phyloP scores from a whole-genome alignment of 1,140 invertebrate species.

The Harpegnathos saltator region DNA sequence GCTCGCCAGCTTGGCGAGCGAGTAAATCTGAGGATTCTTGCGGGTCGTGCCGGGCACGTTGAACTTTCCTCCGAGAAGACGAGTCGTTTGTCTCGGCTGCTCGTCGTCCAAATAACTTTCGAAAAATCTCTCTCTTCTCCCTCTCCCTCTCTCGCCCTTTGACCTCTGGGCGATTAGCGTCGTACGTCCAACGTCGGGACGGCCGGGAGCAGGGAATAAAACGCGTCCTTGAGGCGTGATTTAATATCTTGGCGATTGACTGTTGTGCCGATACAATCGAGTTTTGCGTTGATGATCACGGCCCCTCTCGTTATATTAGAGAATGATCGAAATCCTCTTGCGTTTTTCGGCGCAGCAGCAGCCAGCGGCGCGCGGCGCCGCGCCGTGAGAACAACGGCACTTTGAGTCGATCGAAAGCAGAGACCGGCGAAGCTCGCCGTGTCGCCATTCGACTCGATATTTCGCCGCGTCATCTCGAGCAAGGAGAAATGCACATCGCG shows the following conservation, averaged over 20 bases:
- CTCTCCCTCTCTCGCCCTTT: no score
- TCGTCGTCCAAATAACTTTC: background rate
- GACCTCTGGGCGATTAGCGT: no score
- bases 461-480: no score
- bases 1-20: constrained; percentile 52
- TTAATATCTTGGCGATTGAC: constrained; percentile 9
- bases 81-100: background rate
- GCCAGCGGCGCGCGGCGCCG: no score
- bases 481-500: no score
- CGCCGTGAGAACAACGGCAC: background rate
- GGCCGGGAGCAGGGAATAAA: no score
- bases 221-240: background rate
- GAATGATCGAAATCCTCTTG: background rate
- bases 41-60: constrained; percentile 20
- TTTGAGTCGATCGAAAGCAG: constrained; percentile 4
- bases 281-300: background rate
- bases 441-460: no score
- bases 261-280: constrained; percentile 16
- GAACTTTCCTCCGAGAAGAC: background rate
- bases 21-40: constrained; percentile 60
- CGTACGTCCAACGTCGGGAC: no score
- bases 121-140: background rate
- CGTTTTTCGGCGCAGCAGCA: no score
- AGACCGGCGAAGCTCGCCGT: background rate
- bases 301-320: background rate